Evolutionary conservation across 2,113 vertebrate species (phyloP).

Genomic region (Leptobrachium ailaonicum): DNA sequence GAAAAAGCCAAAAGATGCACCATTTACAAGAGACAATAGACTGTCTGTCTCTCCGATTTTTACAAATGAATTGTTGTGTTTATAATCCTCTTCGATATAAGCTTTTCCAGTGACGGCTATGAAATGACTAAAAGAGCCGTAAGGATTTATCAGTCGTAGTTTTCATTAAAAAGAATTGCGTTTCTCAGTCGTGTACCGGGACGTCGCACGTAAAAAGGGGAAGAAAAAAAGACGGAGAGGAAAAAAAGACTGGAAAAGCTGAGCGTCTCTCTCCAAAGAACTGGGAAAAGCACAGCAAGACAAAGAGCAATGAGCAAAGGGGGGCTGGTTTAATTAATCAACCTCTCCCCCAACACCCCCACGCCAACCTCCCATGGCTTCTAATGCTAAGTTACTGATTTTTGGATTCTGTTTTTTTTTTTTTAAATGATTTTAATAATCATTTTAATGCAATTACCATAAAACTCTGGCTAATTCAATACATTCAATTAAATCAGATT

Average conservation of each 20-base stretch:
- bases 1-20: neutral
- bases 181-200: neutral
- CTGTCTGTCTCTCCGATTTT: constrained; percentile 4
- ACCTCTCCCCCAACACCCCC: neutral
- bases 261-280: neutral
- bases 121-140: constrained; percentile 30
- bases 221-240: neutral
- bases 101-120: constrained; percentile 12
- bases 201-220: neutral
- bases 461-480: too few species aligned
- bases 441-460: too few species aligned
- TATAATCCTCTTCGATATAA: constrained; percentile 34
- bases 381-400: neutral
- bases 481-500: too few species aligned
- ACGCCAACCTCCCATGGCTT: neutral
- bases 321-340: neutral
- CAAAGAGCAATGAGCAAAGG: neutral
- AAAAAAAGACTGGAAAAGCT: neutral
- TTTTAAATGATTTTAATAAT: too few species aligned
- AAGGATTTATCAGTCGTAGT: constrained; percentile 11
- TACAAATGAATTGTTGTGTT: constrained; percentile 41
- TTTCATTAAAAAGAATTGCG: constrained; percentile 13
- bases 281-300: neutral
- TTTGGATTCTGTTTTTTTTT: neutral
- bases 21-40: constrained; percentile 5